Evolutionary conservation across 1,140 invertebrate genomes (phyloP), one percentile per base, ranked within the genome.

Genomic region (Rhyacophila brunnea): DNA sequence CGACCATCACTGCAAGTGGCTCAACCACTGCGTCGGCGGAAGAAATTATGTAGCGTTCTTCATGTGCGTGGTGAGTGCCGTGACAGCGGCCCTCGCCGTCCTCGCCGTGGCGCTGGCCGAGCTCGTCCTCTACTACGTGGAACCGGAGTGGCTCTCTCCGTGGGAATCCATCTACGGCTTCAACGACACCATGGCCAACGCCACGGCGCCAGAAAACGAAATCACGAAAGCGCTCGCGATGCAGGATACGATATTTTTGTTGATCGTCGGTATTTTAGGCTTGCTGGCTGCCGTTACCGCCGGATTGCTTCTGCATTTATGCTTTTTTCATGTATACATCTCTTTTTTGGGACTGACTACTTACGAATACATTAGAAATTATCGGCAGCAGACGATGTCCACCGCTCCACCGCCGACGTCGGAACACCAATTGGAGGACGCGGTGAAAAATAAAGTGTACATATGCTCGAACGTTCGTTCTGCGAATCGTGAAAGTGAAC

Each of bases 1-100:
- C 75, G 96, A 98, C 69, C 90, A 92, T 73, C 95, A 98, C 72
- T 98, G 95, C 80, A 95, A 96, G 79, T 99, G 96, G 96, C 78
- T 99, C 19, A 98, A 98, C 77, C 95, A 95, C 71, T 99, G 96
- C 78, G 86, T 98, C 17, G 96, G 96, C 0, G 82, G 82, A 6
- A 81, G 92, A 57, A 98, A 98, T 71, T 98, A 98, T 78, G 82
- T 79, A 19, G 86, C 88, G 15, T 98, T 97, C 72, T 81, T 96
- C 18, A 83, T 86, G 65, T 93, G 91, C 67, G 84, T 97, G 6
- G 79, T 88, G n/a, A 91, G 90, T 17, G 92, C 92, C 2, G 85
- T 93, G 50, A 69, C 89, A 14, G 85, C 89, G 43, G 83, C 87
- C 6, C 66, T 88, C 10, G 78, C 86, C n/a, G 85, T 93, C 11